Evolutionary conservation across 2,888 invertebrate genomes (phyloP), one percentile per base, ranked within the genome.

Genomic region (Drosophila mimetica): DNA sequence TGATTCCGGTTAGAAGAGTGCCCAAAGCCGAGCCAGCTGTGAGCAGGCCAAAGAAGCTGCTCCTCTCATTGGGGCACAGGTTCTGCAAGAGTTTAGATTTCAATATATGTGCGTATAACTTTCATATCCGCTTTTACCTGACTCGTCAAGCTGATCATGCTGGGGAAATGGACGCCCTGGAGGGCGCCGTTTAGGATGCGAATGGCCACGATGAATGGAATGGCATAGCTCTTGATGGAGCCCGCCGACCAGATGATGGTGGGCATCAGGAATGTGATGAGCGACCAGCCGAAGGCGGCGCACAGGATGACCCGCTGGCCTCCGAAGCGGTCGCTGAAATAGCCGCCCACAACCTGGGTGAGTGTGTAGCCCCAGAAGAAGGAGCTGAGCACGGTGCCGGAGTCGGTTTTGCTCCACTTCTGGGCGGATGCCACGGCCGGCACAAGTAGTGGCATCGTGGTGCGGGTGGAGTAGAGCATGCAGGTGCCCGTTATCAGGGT

Each of bases 291-390:
- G 5, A 94, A 85, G 2, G 94, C 94, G 13, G 95, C 93, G 44
- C 93, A 92, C 46, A 93, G 92, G 73, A 95, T 93, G 13, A 95
- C 93, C 64, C 93, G 92, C 79, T 95, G 94, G 0, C 95, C 95
- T 32, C 95, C 95, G 59, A 94, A 92, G 52, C 93, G 92, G 87
- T 94, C 94, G 72, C 93, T 93, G 30, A 93, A 90, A 77, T 93
- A 93, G 28, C 94, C 94, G 47, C 93, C 93, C 50, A 93, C 89
- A 16, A 92, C 92, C 89, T 94, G 94, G 0, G 95, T 95, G 70
- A 95, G 89, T 0, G 94, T 94, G 83, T 95, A 95, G 48, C 95
- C 95, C 95, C 95, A 95, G 88, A 95, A 95, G 87, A 95, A 95
- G 22, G 94, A 94, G 20, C 95, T 95, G 25, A 95, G 90, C 50